A percentile compares a stretch with the other conserved stretches of the same genome.
Conservation (phyloP, 1,140 invertebrate genomes). For the Drosophila bipectinata region DNA sequence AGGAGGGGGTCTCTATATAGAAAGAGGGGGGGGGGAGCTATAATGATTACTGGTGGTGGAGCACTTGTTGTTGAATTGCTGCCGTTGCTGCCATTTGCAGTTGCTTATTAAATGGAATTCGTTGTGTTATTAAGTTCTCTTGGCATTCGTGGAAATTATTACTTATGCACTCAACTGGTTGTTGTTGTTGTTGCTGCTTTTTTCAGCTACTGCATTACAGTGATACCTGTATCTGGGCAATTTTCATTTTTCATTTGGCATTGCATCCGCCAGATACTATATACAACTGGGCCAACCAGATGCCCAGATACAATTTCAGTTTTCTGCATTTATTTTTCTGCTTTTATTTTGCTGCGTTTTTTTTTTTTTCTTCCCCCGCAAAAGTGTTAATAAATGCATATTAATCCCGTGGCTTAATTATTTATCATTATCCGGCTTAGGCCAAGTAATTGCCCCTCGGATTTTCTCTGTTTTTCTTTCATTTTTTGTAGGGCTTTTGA, state of each 20-base stretch:
- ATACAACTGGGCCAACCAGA: conserved; percentile 38
- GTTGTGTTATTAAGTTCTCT: conserved; percentile 72
- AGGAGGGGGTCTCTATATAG: not conserved
- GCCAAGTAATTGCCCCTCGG: conserved; percentile 32
- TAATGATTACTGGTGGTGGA: conserved; percentile 27
- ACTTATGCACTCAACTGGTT: conserved; percentile 46
- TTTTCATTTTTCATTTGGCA: conserved; percentile 51
- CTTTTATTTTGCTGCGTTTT: not conserved
- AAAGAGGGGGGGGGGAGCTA: not conserved
- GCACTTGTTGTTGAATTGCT: conserved; percentile 53
- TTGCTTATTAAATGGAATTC: conserved; percentile 79
- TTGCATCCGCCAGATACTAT: conserved; percentile 27
- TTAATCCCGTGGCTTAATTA: conserved; percentile 54
- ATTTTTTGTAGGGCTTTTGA: conserved; percentile 3
- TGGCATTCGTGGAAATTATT: conserved; percentile 78
- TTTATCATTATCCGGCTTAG: conserved; percentile 45
- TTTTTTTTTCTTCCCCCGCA: conserved; percentile 21
- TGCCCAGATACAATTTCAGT: conserved; percentile 35
- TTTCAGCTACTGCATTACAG: conserved; percentile 60
- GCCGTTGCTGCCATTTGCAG: conserved; percentile 66
- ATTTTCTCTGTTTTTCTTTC: conserved; percentile 28
- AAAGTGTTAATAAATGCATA: conserved; percentile 74
- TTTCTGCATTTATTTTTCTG: not conserved
- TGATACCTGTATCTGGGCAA: conserved; percentile 52
- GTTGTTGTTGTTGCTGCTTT: conserved; percentile 31